phyloP scores from a whole-genome alignment of 2,888 invertebrate species.

The Eugnorisma glareosa region DNA sequence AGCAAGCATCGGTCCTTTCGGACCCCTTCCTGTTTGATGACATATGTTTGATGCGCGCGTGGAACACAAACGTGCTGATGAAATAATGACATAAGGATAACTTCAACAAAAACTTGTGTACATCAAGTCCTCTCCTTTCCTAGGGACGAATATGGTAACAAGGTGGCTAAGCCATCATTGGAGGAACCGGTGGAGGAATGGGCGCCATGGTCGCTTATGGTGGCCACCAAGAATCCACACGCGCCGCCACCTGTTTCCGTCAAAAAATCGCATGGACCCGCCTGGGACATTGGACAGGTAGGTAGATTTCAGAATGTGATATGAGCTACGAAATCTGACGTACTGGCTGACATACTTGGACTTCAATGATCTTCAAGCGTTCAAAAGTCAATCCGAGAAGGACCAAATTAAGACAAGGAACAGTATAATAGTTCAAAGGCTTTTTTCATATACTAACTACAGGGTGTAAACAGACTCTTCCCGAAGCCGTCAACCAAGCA shows the following conservation, averaged over 20 bases:
- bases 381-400: not conserved
- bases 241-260: constrained; percentile 85
- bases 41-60: too few species aligned
- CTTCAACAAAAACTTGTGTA: not conserved
- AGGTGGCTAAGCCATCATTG: constrained; percentile 65
- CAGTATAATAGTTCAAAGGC: not conserved
- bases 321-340: not conserved
- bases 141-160: constrained; percentile 75
- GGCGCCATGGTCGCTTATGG: constrained; percentile 84
- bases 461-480: too few species aligned
- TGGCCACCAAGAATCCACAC: constrained; percentile 81
- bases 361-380: not conserved
- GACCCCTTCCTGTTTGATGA: too few species aligned
- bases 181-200: constrained; percentile 83
- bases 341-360: not conserved
- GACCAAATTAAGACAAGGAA: not conserved
- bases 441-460: not conserved
- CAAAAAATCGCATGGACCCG: constrained; percentile 81
- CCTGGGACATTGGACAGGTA: constrained; percentile 87
- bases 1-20: too few species aligned
- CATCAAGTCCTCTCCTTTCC: not conserved
- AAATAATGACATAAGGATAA: too few species aligned
- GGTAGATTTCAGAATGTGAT: not conserved
- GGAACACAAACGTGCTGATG: too few species aligned
- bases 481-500: too few species aligned